Evolutionary conservation across 2,888 invertebrate species (phyloP), one percentile per base, ranked within the genome.

Genomic region (Acronicta alni): DNA sequence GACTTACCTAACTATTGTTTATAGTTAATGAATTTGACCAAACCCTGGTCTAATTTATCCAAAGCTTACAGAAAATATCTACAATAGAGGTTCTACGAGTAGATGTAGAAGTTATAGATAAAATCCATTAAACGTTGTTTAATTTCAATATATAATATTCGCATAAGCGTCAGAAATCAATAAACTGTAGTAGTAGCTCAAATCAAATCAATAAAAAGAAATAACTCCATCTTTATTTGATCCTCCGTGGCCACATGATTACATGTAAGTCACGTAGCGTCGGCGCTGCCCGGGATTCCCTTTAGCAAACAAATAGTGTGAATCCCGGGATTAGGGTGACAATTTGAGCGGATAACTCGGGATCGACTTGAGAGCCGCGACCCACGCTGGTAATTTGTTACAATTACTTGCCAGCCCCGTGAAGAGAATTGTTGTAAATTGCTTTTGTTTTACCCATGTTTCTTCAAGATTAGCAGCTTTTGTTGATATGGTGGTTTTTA

Each of bases 261-360:
- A 67, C 77, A 85, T 84, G 78, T 77, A 71, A 86, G 88, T 91
- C 93, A 92, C 92, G 92, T 89, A 76, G 70, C 63, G 77, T 68
- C 70, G 54, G 79, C 79, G 70, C 67, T 68, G 70, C 70, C 73
- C 73, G 73, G 78, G 82, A 85, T 91, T n/a, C 91, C 92, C 89
- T 90, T 92, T 91, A 92, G 91, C 88, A 90, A 90, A 92, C 89
- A 90, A 90, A 92, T 89, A 76, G 80, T 75, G 68, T 59, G 71
- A 75, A 77, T 79, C 81, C 80, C 82, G 82, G 72, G 87, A 88
- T 89, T 86, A 88, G 84, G 87, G 89, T 79, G 86, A 85, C 89
- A 85, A 89, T 89, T 90, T 89, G 85, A 87, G 88, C 81, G 86
- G 88, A 86, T 86, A 84, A 82, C 84, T 75, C 80, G 83, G 79